Evolutionary conservation across 2,797 vertebrate genomes (phyloP), one percentile per base, ranked within the genome.

Genomic region (Malacoctenus gilli): DNA sequence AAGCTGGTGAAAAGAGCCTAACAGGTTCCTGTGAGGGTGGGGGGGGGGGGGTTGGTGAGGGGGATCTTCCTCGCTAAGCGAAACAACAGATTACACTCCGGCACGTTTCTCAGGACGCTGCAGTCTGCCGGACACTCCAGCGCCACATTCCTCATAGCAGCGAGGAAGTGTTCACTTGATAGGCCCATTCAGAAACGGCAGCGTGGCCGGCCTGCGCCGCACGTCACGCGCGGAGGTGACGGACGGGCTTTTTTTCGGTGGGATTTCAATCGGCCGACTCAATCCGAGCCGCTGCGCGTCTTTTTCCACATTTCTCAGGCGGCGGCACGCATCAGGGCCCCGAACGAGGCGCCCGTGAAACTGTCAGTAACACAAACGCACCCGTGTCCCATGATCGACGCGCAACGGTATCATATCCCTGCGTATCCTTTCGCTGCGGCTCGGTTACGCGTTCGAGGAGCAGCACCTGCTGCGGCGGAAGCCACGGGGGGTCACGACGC

Each of bases 111-210:
- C 7, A 2, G 67, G 69, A 58, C 34, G 31, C 68, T 68, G 69
- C 72, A 70, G 77, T 67, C 74, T 65, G 53, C 62, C 49, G 75
- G 59, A 66, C 83, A 84, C 82, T 53, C 34, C 67, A 47, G 77
- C 39, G 77, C 64, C 64, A 85, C 78, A 86, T 89, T 89, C 83
- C 83, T 73, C 66, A 64, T 61, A 71, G 77, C 54, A 71, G 47
- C 73, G 65, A 77, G 50, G 69, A 73, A 81, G 72, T 78, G 79
- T 79, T 85, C 84, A 76, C 82, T 80, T 61, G 53, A 83, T 67
- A 80, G n/a, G n/a, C 50, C 55, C 37, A 51, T 70, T 80, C 82
- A 71, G 77, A 75, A 85, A 50, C 62, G 46, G 56, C 49, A 40
- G 28, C 61, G 35, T 6, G 6, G 57, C 57, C 41, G 76, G 76